Conservation (phyloP, 1,140 invertebrate species). For the Drosophila neocordata region DNA sequence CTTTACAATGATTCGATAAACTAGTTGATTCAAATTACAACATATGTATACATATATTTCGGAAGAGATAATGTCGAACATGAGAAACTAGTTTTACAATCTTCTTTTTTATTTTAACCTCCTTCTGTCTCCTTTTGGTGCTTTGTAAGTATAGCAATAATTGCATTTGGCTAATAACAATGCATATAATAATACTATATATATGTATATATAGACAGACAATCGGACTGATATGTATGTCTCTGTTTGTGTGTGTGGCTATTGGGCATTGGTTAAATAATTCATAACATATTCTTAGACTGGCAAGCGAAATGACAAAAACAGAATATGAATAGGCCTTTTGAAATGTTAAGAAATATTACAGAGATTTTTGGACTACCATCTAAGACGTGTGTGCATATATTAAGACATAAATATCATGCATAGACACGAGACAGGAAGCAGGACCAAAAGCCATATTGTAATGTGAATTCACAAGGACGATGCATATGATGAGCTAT, state of each 20-base stretch:
- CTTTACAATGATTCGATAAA: not conserved
- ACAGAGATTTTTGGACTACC: conserved; percentile 50
- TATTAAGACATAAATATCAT: conserved; percentile 78
- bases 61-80: conserved; percentile 6
- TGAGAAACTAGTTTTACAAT: conserved; percentile 33
- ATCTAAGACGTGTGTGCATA: conserved; percentile 55
- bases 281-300: conserved; percentile 55
- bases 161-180: conserved; percentile 53
- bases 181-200: conserved; percentile 46
- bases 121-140: not conserved
- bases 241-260: not conserved
- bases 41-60: not conserved
- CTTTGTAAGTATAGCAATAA: conserved; percentile 34
- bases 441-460: conserved; percentile 25
- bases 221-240: not conserved
- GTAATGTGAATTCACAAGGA: conserved; percentile 29
- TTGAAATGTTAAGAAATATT: conserved; percentile 63
- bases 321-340: conserved; percentile 34
- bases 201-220: conserved; percentile 26
- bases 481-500: conserved; percentile 12
- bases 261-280: conserved; percentile 55
- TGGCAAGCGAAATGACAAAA: conserved; percentile 44
- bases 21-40: not conserved
- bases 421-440: conserved; percentile 24
- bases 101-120: not conserved